A percentile compares a stretch with the other conserved stretches of the same genome.
Conservation (phyloP, 1,140 invertebrate genomes). For the Procambarus clarkii region DNA sequence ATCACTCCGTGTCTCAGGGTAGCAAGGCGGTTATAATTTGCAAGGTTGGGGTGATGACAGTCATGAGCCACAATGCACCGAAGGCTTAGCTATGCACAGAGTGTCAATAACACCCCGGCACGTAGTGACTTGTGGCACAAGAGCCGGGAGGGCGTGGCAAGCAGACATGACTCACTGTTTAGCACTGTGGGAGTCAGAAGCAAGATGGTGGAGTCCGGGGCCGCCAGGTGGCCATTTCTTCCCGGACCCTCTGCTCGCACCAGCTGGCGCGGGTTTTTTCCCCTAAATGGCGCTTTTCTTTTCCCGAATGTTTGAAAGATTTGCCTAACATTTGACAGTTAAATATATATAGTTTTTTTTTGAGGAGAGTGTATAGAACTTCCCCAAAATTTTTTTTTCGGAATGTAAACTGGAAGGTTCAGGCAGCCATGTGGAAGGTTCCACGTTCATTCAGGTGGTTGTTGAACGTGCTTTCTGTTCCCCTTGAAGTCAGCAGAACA, state of each 20-base stretch:
- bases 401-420: too few relatives aligned
- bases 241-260: not conserved
- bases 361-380: too few relatives aligned
- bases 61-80: slow-evolving; percentile 20
- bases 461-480: not conserved
- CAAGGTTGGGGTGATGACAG: slow-evolving; percentile 17
- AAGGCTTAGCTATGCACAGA: slow-evolving; percentile 24
- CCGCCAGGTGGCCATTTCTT: slow-evolving; percentile 30
- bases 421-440: too few relatives aligned
- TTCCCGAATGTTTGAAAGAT: too few relatives aligned
- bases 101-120: slow-evolving; percentile 3
- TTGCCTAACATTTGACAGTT: too few relatives aligned
- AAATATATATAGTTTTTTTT: too few relatives aligned
- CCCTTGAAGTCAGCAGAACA: not conserved
- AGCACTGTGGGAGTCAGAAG: slow-evolving; percentile 15
- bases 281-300: too few relatives aligned
- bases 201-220: slow-evolving; percentile 34
- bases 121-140: not conserved
- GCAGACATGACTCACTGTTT: slow-evolving; percentile 36
- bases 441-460: not conserved
- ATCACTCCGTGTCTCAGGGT: not conserved
- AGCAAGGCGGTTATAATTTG: slow-evolving; percentile 20
- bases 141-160: slow-evolving; percentile 36
- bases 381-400: too few relatives aligned
- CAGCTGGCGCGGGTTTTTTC: too few relatives aligned